Evolutionary conservation across 2,113 vertebrate genomes (phyloP).

Genomic region (Myiagra hebetior): DNA sequence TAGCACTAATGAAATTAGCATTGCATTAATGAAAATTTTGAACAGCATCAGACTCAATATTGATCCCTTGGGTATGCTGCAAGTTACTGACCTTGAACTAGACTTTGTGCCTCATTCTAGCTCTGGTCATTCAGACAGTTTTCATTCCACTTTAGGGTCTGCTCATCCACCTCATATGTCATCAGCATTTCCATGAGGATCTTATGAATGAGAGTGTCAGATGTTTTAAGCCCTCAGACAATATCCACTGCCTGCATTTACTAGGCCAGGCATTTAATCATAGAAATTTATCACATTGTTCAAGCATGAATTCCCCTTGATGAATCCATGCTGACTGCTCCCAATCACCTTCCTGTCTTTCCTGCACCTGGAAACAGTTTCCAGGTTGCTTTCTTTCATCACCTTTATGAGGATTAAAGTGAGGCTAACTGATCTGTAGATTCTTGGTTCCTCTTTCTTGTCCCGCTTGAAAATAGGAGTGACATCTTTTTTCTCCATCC

Average conservation of each 20-base stretch:
- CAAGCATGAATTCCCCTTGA: neutral
- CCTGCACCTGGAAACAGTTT: neutral
- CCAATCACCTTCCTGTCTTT: neutral
- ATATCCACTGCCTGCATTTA: neutral
- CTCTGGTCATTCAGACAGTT: neutral
- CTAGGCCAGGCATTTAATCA: neutral
- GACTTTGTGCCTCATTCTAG: neutral
- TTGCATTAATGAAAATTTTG: neutral
- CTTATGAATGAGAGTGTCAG: neutral
- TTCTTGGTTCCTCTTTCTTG: neutral
- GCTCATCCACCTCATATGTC: neutral
- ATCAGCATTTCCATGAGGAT: neutral
- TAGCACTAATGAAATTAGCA: neutral
- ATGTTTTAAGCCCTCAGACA: neutral
- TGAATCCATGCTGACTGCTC: neutral
- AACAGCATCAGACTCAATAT: neutral
- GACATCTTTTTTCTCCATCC: neutral
- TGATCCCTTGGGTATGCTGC: neutral
- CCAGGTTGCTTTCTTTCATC: neutral
- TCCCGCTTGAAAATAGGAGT: rapidly evolving
- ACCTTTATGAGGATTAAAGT: neutral
- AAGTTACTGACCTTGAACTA: neutral
- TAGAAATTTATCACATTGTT: neutral
- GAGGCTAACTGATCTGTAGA: neutral
- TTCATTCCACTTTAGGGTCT: neutral